Conservation (phyloP, 2,888 invertebrate genomes). For the Microchrysa polita region DNA sequence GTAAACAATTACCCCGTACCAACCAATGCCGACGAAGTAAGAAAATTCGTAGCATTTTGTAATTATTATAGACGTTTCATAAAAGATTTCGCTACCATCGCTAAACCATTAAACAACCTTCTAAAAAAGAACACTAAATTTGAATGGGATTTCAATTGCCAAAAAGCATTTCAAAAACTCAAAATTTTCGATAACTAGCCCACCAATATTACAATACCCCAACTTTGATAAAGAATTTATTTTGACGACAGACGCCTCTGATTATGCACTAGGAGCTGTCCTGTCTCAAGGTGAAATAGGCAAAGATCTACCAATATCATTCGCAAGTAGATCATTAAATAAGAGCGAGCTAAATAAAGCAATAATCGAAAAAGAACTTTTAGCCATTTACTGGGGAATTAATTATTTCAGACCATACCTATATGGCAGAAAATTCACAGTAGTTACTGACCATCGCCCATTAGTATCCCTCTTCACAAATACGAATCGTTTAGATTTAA, state of each 20-base stretch:
- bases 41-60: conserved; percentile 46
- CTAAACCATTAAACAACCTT: conserved; percentile 13
- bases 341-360: conserved; percentile 52
- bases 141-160: conserved; percentile 46
- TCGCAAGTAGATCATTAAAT: conserved; percentile 51
- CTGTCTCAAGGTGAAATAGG: conserved; percentile 47
- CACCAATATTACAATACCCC: conserved; percentile 45
- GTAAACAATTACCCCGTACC: conserved; percentile 40
- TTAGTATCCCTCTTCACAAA: conserved; percentile 52
- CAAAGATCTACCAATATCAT: conserved; percentile 47
- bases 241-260: conserved; percentile 48
- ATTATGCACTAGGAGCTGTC: conserved; percentile 48
- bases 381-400: conserved; percentile 51
- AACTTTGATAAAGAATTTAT: conserved; percentile 45
- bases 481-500: conserved; percentile 53
- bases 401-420: conserved; percentile 51
- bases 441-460: conserved; percentile 52
- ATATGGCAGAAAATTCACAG: conserved; percentile 50
- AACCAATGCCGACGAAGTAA: conserved; percentile 30
- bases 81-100: conserved; percentile 39
- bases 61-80: conserved; percentile 46
- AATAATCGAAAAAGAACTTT: conserved; percentile 52
- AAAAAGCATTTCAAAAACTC: conserved; percentile 44
- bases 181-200: conserved; percentile 5
- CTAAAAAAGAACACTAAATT: not conserved